Conservation (phyloP, 2,113 vertebrate species). For the Mellivora capensis region DNA sequence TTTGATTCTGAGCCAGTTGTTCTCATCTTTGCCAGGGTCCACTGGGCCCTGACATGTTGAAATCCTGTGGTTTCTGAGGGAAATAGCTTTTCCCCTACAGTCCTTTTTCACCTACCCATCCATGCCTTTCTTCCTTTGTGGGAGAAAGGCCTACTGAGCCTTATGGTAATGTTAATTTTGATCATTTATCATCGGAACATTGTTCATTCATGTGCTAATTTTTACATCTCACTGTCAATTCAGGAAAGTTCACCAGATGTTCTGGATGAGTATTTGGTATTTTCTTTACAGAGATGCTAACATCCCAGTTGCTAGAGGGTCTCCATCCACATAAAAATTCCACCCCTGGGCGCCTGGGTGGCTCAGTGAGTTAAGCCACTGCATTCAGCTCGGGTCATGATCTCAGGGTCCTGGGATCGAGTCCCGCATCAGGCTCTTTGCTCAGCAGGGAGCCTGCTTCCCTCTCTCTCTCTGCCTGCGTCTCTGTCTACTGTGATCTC, state of each 20-base stretch:
- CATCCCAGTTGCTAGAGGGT: not conserved
- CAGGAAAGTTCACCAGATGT: not conserved
- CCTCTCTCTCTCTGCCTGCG: too few species aligned
- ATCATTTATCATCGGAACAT: not conserved
- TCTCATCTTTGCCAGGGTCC: not conserved
- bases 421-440: too few species aligned
- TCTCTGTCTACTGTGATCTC: too few species aligned
- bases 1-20: not conserved
- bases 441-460: too few species aligned
- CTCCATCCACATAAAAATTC: not conserved
- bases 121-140: not conserved
- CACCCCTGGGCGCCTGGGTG: not conserved
- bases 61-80: not conserved
- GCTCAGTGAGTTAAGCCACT: too few species aligned
- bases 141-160: not conserved
- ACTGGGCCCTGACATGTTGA: not conserved
- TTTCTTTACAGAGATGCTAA: not conserved
- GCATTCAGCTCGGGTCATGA: too few species aligned
- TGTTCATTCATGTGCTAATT: conserved; percentile 3
- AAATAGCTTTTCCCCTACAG: rapidly evolving
- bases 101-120: not conserved
- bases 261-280: not conserved
- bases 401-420: too few species aligned
- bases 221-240: conserved; percentile 12
- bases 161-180: not conserved